phyloP scores from a whole-genome alignment of 2,113 vertebrate genomes.

The Capra hircus region DNA sequence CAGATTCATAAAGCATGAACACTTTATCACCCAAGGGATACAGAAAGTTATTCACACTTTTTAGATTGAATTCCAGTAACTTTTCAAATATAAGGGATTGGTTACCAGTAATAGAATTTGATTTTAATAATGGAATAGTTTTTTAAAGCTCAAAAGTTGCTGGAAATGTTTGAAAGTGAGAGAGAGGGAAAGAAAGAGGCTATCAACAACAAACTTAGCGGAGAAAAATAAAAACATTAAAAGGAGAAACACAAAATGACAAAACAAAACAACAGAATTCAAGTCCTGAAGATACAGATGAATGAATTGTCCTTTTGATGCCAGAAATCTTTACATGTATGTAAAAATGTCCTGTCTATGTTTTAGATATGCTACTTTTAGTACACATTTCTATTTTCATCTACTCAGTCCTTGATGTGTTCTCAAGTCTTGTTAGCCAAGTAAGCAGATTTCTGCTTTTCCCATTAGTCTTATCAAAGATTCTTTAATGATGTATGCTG shows the following conservation, averaged over 20 bases:
- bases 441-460: not conserved
- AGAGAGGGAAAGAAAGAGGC: not conserved
- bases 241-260: constrained; percentile 2
- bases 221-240: not conserved
- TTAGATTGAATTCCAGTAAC: not conserved
- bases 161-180: not conserved
- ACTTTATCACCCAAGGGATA: not conserved
- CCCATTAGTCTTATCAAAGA: not conserved
- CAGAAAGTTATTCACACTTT: not conserved
- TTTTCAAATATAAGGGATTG: not conserved
- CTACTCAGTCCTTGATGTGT: not conserved
- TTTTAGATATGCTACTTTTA: not conserved
- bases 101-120: not conserved
- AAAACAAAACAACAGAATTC: not conserved
- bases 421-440: not conserved
- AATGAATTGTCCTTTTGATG: not conserved
- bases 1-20: not conserved
- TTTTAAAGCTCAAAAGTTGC: not conserved
- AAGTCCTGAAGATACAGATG: not conserved
- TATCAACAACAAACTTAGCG: not conserved
- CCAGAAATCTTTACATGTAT: not conserved
- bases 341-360: not conserved
- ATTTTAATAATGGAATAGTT: not conserved
- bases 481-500: not conserved
- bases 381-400: not conserved